A percentile compares a stretch with the other conserved stretches of the same genome.
Conservation (phyloP, 1,140 invertebrate species). For the Drosophila carrolli region DNA sequence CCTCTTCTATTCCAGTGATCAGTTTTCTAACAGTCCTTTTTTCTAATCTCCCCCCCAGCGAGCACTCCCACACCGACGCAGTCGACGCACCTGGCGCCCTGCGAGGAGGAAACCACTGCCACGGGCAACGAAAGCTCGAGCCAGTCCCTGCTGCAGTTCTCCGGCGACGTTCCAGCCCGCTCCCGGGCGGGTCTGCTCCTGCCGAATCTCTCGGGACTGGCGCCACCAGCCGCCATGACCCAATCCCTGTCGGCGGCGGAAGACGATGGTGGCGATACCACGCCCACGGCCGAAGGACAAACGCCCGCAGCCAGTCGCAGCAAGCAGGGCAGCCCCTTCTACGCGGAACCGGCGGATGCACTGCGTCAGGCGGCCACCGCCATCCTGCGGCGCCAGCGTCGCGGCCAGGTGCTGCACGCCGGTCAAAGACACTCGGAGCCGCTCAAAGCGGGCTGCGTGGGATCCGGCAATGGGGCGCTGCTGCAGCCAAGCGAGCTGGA, state of each 20-base stretch:
- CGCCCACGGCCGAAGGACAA: constrained; percentile 70
- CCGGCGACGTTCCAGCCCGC: constrained; percentile 66
- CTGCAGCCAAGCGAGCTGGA: constrained; percentile 73
- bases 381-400: constrained; percentile 81
- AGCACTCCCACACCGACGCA: constrained; percentile 80
- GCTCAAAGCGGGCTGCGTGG: constrained; percentile 80
- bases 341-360: constrained; percentile 96
- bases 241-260: constrained; percentile 55
- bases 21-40: not conserved
- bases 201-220: constrained; percentile 37
- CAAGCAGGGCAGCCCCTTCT: constrained; percentile 92
- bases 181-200: constrained; percentile 71
- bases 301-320: constrained; percentile 62
- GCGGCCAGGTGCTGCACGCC: constrained; percentile 68
- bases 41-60: constrained; percentile 43
- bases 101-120: constrained; percentile 40
- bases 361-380: constrained; percentile 86
- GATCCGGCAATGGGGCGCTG: constrained; percentile 31
- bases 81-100: constrained; percentile 86
- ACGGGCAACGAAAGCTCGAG: constrained; percentile 44
- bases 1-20: too few relatives aligned
- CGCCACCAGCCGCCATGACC: constrained; percentile 35
- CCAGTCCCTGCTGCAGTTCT: constrained; percentile 73
- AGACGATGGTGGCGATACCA: constrained; percentile 62
- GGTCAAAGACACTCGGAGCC: constrained; percentile 87